Evolutionary conservation across 2,888 invertebrate genomes (phyloP).

Genomic region (Dichetophora obliterata): DNA sequence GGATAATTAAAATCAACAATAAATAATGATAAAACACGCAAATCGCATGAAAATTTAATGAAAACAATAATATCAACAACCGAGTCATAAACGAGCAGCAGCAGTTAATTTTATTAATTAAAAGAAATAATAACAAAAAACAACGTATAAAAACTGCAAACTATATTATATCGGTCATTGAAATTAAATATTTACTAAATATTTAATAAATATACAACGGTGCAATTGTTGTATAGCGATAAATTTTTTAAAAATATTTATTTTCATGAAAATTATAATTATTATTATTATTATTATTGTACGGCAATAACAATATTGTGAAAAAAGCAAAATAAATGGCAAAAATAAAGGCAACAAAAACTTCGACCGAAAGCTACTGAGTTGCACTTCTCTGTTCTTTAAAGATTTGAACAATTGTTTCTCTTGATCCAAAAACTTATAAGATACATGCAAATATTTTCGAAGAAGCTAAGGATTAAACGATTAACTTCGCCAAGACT

Average conservation of each 20-base stretch:
- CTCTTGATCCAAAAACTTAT: no score
- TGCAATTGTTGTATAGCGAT: background rate
- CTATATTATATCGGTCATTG: background rate
- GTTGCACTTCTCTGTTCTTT: no score
- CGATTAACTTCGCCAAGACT: no score
- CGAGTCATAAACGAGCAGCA: background rate
- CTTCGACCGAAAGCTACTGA: no score
- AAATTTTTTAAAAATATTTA: constrained; percentile 8
- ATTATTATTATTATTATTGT: no score
- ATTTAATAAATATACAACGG: no score
- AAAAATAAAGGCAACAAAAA: no score
- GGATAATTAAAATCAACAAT: background rate
- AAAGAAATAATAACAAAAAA: background rate
- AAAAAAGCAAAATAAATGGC: no score
- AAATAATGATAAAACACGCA: background rate
- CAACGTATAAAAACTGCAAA: background rate
- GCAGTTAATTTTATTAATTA: constrained; percentile 8
- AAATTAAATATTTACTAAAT: background rate
- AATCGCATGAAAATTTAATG: background rate
- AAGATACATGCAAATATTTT: no score
- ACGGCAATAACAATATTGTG: no score
- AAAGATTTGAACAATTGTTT: no score
- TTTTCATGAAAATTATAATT: constrained; percentile 2
- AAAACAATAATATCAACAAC: background rate
- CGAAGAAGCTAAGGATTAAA: no score